Conservation (phyloP, 2,113 vertebrate species). For the Hippocampus abdominalis region DNA sequence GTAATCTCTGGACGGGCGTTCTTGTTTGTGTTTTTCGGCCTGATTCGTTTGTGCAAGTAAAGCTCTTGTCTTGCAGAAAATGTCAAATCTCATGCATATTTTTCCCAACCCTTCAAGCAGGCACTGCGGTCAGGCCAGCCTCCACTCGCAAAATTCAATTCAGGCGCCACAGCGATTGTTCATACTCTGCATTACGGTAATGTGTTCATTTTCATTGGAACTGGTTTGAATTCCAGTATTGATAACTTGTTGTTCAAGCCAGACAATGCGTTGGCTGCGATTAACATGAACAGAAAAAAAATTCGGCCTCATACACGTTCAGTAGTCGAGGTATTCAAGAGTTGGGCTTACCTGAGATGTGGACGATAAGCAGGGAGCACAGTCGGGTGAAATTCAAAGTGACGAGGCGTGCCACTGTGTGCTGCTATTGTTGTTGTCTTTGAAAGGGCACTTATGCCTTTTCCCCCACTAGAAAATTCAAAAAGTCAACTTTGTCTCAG, state of each 20-base stretch:
- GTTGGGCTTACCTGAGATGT: slow-evolving; percentile 41
- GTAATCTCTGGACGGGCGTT: neutral
- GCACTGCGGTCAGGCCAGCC: too few relatives aligned
- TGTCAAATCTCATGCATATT: neutral
- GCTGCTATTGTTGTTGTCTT: neutral
- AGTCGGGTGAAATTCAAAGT: neutral
- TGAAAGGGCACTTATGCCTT: neutral
- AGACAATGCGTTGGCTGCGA: neutral
- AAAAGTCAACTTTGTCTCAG: neutral
- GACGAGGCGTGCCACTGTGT: neutral
- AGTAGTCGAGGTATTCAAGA: neutral
- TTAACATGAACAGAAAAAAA: neutral
- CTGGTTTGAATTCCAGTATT: neutral
- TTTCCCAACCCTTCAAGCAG: neutral
- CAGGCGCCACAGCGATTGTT: too few relatives aligned
- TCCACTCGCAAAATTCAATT: too few relatives aligned
- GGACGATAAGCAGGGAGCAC: slow-evolving; percentile 2
- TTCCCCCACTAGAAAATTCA: neutral
- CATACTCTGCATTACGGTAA: neutral
- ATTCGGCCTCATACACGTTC: neutral
- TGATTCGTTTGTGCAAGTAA: neutral
- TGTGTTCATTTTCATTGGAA: neutral
- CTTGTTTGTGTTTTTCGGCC: too few relatives aligned
- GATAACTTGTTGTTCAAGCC: neutral
- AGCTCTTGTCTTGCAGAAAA: neutral